A percentile compares a stretch with the other conserved stretches of the same genome.
phyloP scores from a whole-genome alignment of 2,888 invertebrate genomes.

The Dichetophora obliterata region DNA sequence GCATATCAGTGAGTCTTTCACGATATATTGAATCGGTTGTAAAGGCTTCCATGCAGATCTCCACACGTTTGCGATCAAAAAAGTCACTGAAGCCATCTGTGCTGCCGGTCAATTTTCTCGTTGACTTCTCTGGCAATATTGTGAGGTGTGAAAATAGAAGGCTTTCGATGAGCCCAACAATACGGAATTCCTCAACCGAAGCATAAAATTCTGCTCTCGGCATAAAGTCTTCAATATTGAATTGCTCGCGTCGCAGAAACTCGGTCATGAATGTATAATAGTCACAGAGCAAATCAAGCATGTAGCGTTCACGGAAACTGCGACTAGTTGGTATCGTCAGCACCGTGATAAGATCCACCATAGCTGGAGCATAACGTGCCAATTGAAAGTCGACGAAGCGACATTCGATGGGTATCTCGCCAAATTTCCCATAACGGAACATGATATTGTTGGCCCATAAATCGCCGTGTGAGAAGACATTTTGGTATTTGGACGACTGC shows the following conservation, averaged over 20 bases:
- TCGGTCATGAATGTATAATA: slow-evolving; percentile 73
- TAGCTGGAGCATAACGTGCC: slow-evolving; percentile 76
- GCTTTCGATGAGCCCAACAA: slow-evolving; percentile 73
- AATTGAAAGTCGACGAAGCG: slow-evolving; percentile 80
- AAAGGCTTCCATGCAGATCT: slow-evolving; percentile 73
- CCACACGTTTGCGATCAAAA: slow-evolving; percentile 71
- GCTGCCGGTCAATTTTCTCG: slow-evolving; percentile 70
- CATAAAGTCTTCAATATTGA: slow-evolving; percentile 70
- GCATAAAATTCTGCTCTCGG: slow-evolving; percentile 69
- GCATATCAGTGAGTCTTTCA: slow-evolving; percentile 71
- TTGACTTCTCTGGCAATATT: slow-evolving; percentile 72
- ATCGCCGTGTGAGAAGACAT: slow-evolving; percentile 70
- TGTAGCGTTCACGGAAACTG: slow-evolving; percentile 69
- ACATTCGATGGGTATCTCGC: slow-evolving; percentile 72
- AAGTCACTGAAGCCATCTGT: slow-evolving; percentile 73
- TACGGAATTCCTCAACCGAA: slow-evolving; percentile 69
- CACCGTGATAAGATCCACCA: slow-evolving; percentile 73
- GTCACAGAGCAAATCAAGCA: slow-evolving; percentile 71
- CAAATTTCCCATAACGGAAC: slow-evolving; percentile 64
- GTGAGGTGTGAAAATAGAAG: slow-evolving; percentile 72
- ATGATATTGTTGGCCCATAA: slow-evolving; percentile 71
- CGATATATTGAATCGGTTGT: slow-evolving; percentile 71
- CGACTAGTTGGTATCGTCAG: slow-evolving; percentile 71
- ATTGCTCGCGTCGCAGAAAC: slow-evolving; percentile 67
- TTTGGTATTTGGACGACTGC: slow-evolving; percentile 66